Conservation (phyloP, 2,113 vertebrate species). For the Aphyosemion australe region DNA sequence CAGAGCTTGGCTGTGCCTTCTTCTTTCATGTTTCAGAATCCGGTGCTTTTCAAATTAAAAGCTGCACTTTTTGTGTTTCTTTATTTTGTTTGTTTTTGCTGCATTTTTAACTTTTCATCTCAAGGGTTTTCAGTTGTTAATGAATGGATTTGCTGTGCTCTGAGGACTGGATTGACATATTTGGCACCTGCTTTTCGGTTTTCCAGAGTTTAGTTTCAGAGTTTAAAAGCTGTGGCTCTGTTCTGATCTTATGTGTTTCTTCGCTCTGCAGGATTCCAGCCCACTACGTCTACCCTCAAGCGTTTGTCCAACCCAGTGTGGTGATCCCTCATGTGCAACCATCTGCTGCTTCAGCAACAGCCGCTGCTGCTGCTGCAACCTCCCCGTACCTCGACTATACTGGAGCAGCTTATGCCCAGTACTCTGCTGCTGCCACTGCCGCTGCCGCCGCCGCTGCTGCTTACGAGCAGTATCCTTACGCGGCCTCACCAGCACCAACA, state of each 20-base stretch:
- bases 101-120: constrained; percentile 68
- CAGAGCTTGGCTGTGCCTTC: constrained; percentile 64
- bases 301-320: constrained; percentile 93
- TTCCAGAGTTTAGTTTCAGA: constrained; percentile 51
- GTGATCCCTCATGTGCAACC: constrained; percentile 92
- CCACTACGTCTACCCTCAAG: constrained; percentile 96
- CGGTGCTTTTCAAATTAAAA: constrained; percentile 61
- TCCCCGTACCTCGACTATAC: constrained; percentile 95
- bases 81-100: constrained; percentile 72
- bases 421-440: constrained; percentile 82
- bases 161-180: constrained; percentile 74
- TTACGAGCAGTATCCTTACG: constrained; percentile 94
- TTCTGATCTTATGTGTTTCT: constrained; percentile 54
- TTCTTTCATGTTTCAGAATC: constrained; percentile 65
- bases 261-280: constrained; percentile 89
- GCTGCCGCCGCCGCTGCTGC: constrained; percentile 79
- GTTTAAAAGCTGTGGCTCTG: constrained; percentile 13
- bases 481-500: constrained; percentile 87
- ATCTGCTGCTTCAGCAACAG: constrained; percentile 80
- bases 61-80: constrained; percentile 65
- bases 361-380: constrained; percentile 79
- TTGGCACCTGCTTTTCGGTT: constrained; percentile 69
- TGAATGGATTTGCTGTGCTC: constrained; percentile 80
- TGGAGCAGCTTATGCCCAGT: constrained; percentile 91
- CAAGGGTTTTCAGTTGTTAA: constrained; percentile 65